Base-by-base conservation (phyloP, 2,888 invertebrate genomes). In the Odontothrips loti region DNA sequence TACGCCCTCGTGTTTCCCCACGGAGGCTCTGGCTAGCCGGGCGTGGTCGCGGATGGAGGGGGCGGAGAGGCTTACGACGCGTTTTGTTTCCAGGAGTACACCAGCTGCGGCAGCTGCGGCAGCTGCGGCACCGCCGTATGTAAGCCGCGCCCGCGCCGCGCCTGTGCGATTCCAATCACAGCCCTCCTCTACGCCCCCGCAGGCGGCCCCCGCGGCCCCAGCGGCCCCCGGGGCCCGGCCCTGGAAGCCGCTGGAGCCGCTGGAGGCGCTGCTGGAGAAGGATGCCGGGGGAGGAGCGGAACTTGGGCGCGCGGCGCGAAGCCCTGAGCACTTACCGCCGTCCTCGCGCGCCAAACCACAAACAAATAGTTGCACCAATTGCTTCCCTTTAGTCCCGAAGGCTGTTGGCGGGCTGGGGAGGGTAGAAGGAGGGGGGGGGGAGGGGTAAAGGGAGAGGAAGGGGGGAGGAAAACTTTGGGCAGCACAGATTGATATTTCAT, bases 331-430 rank as follows among this genome's bases (percentile, higher is more conserved):
- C 34, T 43, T 43, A 43, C 34, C 34, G 34, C 34, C 34, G 34
- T 43, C 34, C 34, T 43, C 34, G 34, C 34, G 34, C 34, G 20
- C 51, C 51, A 51, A 12, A 51, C 51, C 58, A 58, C 58, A 58
- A 58, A 58, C 58, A 58, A 58, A 58, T 58, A 58, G 58, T 20
- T 58, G 58, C 58, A 58, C 58, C 58, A 58, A 58, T 58, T 58
- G 58, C 58, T 58, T 58, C 20, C 15, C 58, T 43, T 43, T 43
- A 43, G 34, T 43, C 34, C 34, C 6, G 34, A 6, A 43, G 34
- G 6, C 34, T 43, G 34, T n/a, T n/a, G n/a, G n/a, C n/a, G n/a
- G n/a, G n/a, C n/a, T 43, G 34, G 2, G 34, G 34, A 6, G 34
- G 34, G 34, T 2, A 6, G 34, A 6, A 6, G 34, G 34, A 43